Evolutionary conservation across 2,113 vertebrate genomes (phyloP).

Genomic region (Collichthys lucidus): DNA sequence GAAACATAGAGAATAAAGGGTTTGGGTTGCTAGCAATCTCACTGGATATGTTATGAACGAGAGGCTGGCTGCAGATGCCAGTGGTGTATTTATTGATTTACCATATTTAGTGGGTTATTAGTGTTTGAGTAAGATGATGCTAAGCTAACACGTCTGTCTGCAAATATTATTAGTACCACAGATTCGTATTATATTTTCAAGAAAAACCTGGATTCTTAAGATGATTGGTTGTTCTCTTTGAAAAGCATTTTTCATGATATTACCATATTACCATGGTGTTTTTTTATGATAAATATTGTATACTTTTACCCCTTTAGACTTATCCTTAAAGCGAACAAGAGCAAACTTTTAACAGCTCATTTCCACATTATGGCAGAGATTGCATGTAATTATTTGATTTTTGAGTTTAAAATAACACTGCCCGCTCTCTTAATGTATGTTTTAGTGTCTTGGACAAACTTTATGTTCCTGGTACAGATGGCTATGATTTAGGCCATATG

Average conservation of each 20-base stretch:
- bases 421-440: background rate
- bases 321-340: background rate
- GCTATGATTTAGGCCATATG: background rate
- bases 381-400: background rate
- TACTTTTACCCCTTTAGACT: background rate
- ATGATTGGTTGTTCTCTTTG: background rate
- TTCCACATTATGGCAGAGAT: background rate
- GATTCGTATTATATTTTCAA: too few relatives aligned
- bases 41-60: background rate
- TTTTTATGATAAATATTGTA: background rate
- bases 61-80: background rate
- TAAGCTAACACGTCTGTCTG: background rate
- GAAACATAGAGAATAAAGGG: slow-evolving; percentile 1
- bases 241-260: background rate
- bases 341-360: background rate
- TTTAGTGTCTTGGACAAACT: background rate
- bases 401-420: background rate
- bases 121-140: background rate
- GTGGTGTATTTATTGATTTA: background rate
- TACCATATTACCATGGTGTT: background rate
- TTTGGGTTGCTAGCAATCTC: background rate
- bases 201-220: background rate
- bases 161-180: background rate
- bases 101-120: background rate
- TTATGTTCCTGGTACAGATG: background rate